phyloP scores from a whole-genome alignment of 1,140 invertebrate genomes.

The Pogonomyrmex californicus region DNA sequence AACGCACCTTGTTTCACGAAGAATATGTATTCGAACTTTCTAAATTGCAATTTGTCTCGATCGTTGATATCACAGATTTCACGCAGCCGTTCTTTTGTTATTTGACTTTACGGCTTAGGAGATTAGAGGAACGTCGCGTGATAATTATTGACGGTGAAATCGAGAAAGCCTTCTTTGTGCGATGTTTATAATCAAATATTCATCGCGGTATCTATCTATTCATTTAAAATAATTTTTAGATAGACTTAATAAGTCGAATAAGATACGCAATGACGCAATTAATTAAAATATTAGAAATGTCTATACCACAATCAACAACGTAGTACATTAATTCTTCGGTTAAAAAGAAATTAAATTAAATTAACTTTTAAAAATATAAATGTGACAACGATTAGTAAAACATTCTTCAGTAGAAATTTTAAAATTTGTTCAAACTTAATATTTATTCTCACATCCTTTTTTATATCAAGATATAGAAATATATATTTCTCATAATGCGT shows the following conservation, averaged over 20 bases:
- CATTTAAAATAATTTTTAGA: constrained; percentile 4
- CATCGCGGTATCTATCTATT: background rate
- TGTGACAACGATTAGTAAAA: background rate
- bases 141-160: constrained; percentile 34
- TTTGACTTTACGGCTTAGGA: constrained; percentile 30
- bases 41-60: constrained; percentile 67
- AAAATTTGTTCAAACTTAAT: background rate
- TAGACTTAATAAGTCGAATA: background rate
- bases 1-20: constrained; percentile 71
- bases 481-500: background rate
- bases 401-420: background rate
- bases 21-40: constrained; percentile 72
- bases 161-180: constrained; percentile 8
- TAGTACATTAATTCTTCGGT: background rate
- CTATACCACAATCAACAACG: background rate
- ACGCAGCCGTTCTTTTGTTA: constrained; percentile 50
- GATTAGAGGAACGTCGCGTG: constrained; percentile 29
- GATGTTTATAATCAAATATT: constrained; percentile 27
- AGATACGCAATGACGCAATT: background rate
- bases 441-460: background rate
- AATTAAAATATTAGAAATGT: background rate
- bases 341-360: background rate
- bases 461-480: background rate
- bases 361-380: background rate
- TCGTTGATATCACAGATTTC: constrained; percentile 7